Evolutionary conservation across 2,797 vertebrate species (phyloP), one percentile per base, ranked within the genome.

Genomic region (Takifugu ocellatus): DNA sequence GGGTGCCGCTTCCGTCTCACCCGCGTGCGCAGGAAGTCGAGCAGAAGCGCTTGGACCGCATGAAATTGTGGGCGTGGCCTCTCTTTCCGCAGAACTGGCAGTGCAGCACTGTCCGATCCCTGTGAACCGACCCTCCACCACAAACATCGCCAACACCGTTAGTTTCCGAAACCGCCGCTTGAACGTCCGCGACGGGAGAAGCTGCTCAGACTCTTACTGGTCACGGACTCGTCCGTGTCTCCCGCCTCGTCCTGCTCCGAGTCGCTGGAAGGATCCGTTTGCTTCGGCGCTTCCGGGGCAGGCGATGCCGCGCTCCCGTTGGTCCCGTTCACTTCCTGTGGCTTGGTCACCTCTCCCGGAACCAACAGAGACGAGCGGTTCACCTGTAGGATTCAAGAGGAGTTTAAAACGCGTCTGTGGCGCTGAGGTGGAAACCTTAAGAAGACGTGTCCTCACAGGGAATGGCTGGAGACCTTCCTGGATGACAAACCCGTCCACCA

Each of bases 401-500:
- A 15, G 2, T 2, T 45, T n/a, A 54, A 36, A 0, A 8, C 24
- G 25, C 8, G 8, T 14, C 46, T 5, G 21, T 14, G 44, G 8
- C 21, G 21, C 46, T 5, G 21, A 3, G 33, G 33, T 3, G 33
- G 11, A 3, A 4, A 3, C 33, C 1, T 9, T 12, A 2, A 2
- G 33, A 10, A 36, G 6, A 9, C 24, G 42, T 48, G 49, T 57
- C 2, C 77, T 14, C 92, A 99, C 96, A 82, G 96, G 97, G 87
- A 99, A 98, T 0, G 96, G 96, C 47, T 96, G 93, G 59, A 99
- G 89, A 0, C 97, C 97, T 70, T 99, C 97, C 88, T 98, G 96
- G 86, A 99, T 98, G 77, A 99, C 95, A 65, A 98, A 99, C 17
- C 96, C 97, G 81, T 98, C 96, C 26, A 99, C 96, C 66, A 99